These are phyloP conservation scores for Montifringilla adamsi DNA, from an alignment of 2,113 vertebrate species.

Conservation along the genomic window DNA sequence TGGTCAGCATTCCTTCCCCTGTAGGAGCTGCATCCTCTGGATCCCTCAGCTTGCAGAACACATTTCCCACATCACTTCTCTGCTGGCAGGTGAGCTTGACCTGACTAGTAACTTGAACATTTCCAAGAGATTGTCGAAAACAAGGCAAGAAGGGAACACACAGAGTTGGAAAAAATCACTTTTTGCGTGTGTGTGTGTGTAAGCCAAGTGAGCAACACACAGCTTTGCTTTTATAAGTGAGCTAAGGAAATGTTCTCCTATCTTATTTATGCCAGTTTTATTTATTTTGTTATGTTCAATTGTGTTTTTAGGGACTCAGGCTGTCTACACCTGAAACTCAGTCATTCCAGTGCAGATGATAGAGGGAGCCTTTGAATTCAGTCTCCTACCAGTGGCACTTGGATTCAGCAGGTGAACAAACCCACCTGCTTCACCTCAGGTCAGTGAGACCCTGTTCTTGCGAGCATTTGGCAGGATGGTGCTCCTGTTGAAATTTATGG, in stretches of 20 bases:
- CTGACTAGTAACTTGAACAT: neutral
- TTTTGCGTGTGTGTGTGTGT: neutral
- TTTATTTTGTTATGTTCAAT: neutral
- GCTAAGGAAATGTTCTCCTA: neutral
- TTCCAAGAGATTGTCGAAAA: neutral
- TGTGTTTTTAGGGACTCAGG: neutral
- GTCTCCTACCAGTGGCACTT: neutral
- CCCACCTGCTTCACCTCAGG: rapidly evolving
- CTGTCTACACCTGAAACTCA: neutral
- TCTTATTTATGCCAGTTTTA: neutral
- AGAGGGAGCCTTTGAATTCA: neutral
- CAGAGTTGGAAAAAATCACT: neutral
- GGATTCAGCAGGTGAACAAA: neutral
- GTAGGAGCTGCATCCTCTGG: neutral
- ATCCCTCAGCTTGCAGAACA: neutral
- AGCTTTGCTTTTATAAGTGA: neutral
- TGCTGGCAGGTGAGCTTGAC: neutral
- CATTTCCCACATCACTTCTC: neutral
- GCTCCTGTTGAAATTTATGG: neutral
- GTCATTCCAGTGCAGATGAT: neutral
- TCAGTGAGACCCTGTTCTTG: neutral
- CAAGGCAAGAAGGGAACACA: neutral
- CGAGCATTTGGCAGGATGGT: neutral
- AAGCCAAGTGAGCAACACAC: neutral
- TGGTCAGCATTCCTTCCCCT: neutral